Percentiles rank a stretch among this genome's conserved stretches.
Conservation (phyloP, 2,113 vertebrate genomes). For the Mastomys coucha region DNA sequence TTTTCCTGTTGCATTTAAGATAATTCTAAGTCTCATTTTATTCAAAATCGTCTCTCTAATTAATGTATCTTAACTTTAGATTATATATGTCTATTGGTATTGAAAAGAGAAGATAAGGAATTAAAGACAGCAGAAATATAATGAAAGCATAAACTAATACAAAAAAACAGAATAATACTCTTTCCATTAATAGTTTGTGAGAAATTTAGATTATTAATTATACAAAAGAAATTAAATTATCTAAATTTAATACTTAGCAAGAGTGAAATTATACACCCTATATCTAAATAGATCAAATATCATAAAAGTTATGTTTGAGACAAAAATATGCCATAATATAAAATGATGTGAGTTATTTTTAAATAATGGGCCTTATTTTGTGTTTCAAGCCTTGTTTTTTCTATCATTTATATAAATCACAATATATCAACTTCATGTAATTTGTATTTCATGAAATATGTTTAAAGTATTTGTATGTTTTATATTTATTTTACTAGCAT, state of each 20-base stretch:
- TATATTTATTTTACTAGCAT: background rate
- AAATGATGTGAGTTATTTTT: background rate
- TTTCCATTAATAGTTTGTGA: background rate
- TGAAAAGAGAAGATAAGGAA: background rate
- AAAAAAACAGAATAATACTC: background rate
- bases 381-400: no score
- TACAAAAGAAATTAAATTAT: background rate
- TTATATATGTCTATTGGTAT: background rate
- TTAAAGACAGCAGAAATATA: background rate
- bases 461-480: background rate
- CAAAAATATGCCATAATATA: background rate
- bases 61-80: background rate
- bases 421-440: background rate
- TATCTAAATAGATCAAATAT: background rate
- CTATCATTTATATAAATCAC: background rate
- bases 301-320: background rate
- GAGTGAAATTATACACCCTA: background rate
- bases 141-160: background rate
- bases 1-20: background rate
- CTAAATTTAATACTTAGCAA: background rate
- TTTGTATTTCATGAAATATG: background rate
- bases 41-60: constrained; percentile 4
- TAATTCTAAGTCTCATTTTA: background rate
- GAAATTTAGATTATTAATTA: constrained; percentile 20
- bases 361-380: no score